Evolutionary conservation across 2,888 invertebrate genomes (phyloP), one percentile per base, ranked within the genome.

Genomic region (Saturnia pavonia): DNA sequence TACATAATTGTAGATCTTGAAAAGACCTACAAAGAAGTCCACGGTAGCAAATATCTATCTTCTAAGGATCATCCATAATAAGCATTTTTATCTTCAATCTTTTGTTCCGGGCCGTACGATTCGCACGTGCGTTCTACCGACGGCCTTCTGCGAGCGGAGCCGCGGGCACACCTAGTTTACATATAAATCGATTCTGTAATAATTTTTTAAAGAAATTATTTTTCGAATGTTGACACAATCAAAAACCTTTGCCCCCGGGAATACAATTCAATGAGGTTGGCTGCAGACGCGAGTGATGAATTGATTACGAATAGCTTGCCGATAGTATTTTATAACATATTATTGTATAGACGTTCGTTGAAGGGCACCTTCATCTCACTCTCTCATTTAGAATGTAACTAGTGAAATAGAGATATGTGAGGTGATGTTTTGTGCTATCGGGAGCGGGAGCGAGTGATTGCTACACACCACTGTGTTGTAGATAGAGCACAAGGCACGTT

Each of bases 401-500:
- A 65, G 57, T 65, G 34, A 19, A 40, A 65, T 65, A 65, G 65
- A 65, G 60, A 19, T 67, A 22, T 73, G 63, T 66, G 19, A 69
- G 65, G 67, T 68, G 69, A 72, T 48, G 67, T 40, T 19, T 48
- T 19, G 42, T 48, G 63, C 60, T 25, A 65, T 43, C 67, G 71
- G 70, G 67, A n/a, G 63, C 40, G 57, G 25, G 42, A 42, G 40
- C 12, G 68, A 45, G 51, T 45, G 43, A 19, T 60, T 34, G 40
- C 76, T 74, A 74, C 75, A 75, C 71, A 68, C 72, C 73, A 73
- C 75, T 74, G 79, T 80, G 75, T 80, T 75, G 72, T 77, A 74
- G 77, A 81, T 80, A 78, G 88, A 87, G 91, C 91, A 88, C 85
- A 90, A 91, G 91, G 92, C 91, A 92, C 91, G 83, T 85, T 89